Base-by-base conservation (phyloP, 2,888 invertebrate genomes). In the Danaus chrysippus region DNA sequence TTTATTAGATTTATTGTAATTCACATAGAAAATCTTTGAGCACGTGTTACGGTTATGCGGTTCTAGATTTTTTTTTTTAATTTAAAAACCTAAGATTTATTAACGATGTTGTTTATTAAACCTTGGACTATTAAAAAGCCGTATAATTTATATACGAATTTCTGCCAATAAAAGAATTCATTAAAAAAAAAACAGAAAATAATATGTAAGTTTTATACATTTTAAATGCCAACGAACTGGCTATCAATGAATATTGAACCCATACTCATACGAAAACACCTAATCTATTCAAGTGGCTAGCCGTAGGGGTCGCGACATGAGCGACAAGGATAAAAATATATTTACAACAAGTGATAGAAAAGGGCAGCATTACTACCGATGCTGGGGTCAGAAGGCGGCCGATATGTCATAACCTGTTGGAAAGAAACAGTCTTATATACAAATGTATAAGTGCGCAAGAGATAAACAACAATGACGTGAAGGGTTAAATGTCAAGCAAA, bases 251-350 rank as follows among this genome's bases (percentile, higher is more conserved):
- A 86, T 91, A 90, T 85, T 87, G 86, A 87, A 88, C 87, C 76
- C 84, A 72, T 70, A 77, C 78, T 81, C 79, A 76, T 81, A 86
- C 86, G 83, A 91, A 90, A 89, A 89, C 89, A 89, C 87, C 84
- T 89, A 91, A 91, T 91, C 90, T 90, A 91, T 90, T 91, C 88
- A 87, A 86, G 83, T 85, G 84, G 86, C 87, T 87, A 89, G 88
- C 78, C 81, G 80, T 76, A 82, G 73, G 86, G 90, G 90, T 89
- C 90, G 84, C 71, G 87, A 87, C 88, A 84, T 72, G 78, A 71
- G 74, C 67, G 82, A 90, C 73, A 79, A 81, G 78, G 86, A 88
- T 75, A 73, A 67, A 70, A 59, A 73, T 77, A 86, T 72, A 71
- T 67, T 74, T 75, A 78, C 71, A 74, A 69, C 64, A 56, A 53